phyloP scores from a whole-genome alignment of 2,113 vertebrate genomes.

The Peromyscus maniculatus region DNA sequence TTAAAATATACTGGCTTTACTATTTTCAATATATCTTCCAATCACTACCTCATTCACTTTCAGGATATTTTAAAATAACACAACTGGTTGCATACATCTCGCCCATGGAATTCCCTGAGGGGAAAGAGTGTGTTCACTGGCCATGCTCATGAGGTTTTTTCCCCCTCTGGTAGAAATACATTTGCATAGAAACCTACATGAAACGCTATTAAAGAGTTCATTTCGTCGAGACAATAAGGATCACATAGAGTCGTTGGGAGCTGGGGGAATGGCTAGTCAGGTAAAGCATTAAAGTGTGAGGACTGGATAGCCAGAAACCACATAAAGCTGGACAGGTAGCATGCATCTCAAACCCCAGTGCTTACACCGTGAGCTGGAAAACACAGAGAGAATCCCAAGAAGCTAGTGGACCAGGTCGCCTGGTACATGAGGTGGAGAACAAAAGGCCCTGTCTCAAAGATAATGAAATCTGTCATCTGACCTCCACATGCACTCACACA shows the following conservation, averaged over 20 bases:
- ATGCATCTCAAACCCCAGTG: too few relatives aligned
- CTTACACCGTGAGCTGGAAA: neutral
- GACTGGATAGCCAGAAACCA: neutral
- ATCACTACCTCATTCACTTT: neutral
- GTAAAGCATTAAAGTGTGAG: too few relatives aligned
- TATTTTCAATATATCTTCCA: slow-evolving; percentile 2
- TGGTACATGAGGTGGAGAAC: neutral
- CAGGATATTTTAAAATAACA: neutral
- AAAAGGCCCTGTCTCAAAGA: neutral
- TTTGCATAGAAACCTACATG: neutral
- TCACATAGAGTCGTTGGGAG: neutral
- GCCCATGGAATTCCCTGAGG: neutral
- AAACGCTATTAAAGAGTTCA: neutral
- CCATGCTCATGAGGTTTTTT: neutral
- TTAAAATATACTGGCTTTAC: neutral
- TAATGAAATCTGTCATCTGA: neutral
- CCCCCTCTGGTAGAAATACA: neutral
- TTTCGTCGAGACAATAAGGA: slow-evolving; percentile 21
- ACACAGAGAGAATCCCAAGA: neutral
- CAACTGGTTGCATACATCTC: neutral
- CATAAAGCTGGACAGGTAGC: neutral
- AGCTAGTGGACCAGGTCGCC: too few relatives aligned
- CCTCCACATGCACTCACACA: neutral
- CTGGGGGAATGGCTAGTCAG: neutral
- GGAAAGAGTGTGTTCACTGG: neutral